These are phyloP conservation scores for Hemichromis elongatus DNA, from an alignment of 2,113 vertebrate species.

Conservation along the genomic window DNA sequence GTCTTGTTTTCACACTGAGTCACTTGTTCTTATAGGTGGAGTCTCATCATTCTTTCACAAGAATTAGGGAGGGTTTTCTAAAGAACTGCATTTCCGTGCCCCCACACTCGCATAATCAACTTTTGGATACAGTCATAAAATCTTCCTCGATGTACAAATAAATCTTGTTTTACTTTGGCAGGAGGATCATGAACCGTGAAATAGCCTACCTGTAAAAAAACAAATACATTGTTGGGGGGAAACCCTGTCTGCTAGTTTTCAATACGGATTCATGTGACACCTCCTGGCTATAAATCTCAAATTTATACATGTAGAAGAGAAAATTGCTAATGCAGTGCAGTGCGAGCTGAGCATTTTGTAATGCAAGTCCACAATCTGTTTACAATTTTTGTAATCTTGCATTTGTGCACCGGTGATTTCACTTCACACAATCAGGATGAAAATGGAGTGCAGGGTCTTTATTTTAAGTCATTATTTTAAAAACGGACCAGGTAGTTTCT, in stretches of 20 bases:
- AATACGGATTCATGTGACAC: background rate
- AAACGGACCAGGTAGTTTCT: background rate
- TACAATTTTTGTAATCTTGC: background rate
- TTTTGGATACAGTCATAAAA: background rate
- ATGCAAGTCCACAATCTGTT: background rate
- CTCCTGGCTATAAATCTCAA: background rate
- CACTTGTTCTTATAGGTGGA: background rate
- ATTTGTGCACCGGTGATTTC: background rate
- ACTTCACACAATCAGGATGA: background rate
- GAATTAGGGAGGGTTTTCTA: slow-evolving; percentile 45
- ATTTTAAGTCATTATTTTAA: too few relatives aligned
- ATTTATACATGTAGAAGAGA: background rate
- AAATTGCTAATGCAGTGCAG: rapidly evolving
- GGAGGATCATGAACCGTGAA: background rate
- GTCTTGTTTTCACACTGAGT: background rate
- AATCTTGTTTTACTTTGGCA: background rate
- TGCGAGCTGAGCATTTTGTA: background rate
- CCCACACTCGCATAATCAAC: background rate
- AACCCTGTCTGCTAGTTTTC: background rate
- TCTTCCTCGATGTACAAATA: background rate
- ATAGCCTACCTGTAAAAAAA: background rate
- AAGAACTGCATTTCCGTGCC: background rate
- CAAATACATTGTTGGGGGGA: background rate
- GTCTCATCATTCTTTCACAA: background rate
- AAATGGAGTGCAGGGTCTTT: background rate